Base-by-base conservation (phyloP, 1,140 invertebrate species). In the Zaprionus inermis region DNA sequence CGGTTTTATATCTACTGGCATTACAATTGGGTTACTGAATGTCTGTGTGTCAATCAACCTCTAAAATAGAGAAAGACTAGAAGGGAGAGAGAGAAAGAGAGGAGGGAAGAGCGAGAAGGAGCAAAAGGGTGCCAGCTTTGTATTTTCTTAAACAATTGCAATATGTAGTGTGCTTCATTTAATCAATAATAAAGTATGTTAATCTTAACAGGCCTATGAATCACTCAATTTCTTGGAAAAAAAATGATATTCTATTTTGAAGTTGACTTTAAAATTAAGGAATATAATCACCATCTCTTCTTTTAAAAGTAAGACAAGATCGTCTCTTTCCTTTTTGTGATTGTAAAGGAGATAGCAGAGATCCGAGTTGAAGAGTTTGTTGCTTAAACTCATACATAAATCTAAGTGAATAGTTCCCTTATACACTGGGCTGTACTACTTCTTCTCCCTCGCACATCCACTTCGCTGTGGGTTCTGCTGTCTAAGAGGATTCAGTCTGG, bases 141-240 rank as follows among this genome's bases (percentile, higher is more conserved):
- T 2, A 20, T 22, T 16, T 16, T 44, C 5, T 20, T 49, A 16
- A 18, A 22, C 18, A 12, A 36, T 7, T 46, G 46, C 57, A 68
- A 69, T 79, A 69, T 75, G 70, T 44, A 59, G 63, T 41, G 30
- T 69, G 55, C 79, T 74, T 34, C 28, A 64, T 58, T 57, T 22
- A 54, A 30, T 32, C 44, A 28, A 16, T 32, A 79, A 79, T 80
- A 70, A 80, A 80, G 30, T 57, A n/a, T n/a, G n/a, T n/a, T n/a
- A 74, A 68, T 74, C 57, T 68, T 24, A 74, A 56, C 28, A 68
- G 69, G 16, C 18, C 36, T 51, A 68, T 73, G 74, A 78, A 79
- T 49, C 79, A 79, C 24, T 78, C 34, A 11, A 28, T 41, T 41
- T 59, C 20, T 49, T 28, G 24, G 24, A 5, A 28, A 2, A 28